Percentiles rank a stretch among this genome's conserved stretches.
Conservation (phyloP, 2,888 invertebrate species). For the Drosophila neotestacea region DNA sequence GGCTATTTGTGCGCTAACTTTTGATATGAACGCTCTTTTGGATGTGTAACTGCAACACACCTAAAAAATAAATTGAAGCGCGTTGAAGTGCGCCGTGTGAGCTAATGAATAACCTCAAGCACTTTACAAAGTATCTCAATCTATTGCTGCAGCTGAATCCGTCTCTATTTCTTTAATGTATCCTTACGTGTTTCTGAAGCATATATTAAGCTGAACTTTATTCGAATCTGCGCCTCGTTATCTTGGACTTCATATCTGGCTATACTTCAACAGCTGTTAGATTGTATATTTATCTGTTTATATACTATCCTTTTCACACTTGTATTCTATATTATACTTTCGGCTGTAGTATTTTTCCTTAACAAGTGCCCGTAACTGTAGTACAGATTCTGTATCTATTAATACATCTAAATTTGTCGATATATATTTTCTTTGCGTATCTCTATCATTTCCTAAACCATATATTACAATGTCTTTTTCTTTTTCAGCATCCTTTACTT, state of each 20-base stretch:
- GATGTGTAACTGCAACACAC: constrained; percentile 27
- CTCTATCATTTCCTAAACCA: not conserved
- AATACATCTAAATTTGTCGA: no score
- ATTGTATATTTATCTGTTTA: no score
- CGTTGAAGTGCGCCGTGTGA: constrained; percentile 58
- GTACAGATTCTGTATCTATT: no score
- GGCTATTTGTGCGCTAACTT: constrained; percentile 63
- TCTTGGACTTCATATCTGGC: no score
- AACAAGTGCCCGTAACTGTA: not conserved
- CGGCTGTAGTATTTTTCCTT: no score
- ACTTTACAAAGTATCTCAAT: constrained; percentile 17
- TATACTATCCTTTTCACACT: no score
- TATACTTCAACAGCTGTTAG: no score
- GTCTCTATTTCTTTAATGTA: not conserved
- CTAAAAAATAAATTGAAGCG: constrained; percentile 45
- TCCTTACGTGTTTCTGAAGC: not conserved
- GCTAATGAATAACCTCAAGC: constrained; percentile 65
- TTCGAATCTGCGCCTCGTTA: no score
- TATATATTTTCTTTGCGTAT: not conserved
- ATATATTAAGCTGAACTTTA: no score
- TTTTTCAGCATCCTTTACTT: not conserved
- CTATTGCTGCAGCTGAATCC: not conserved
- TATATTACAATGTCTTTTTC: not conserved
- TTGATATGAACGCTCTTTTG: constrained; percentile 15
- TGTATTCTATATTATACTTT: no score